Base-by-base conservation (phyloP, 2,797 vertebrate species). In the Steatocranus sp. region DNA sequence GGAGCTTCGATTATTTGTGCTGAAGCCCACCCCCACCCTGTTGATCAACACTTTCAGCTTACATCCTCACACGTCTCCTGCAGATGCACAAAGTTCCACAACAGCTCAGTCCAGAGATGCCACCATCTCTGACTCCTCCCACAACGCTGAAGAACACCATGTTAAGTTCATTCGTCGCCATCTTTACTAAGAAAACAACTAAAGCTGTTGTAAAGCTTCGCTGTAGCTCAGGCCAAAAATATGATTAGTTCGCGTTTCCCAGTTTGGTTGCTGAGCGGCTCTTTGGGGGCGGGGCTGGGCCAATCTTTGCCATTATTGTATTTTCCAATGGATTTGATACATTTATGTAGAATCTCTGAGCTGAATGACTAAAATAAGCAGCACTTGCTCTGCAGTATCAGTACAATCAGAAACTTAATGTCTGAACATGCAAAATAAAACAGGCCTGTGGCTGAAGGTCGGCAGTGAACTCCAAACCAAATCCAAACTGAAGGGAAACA, bases 21-120 rank as follows among this genome's bases (percentile, higher is more conserved):
- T 0, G 2, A 25, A 68, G 0, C 63, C 5, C 36, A 0, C 5
- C 15, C 27, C 8, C 5, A 20, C 12, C 61, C 18, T 11, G 12
- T 38, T 15, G 58, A 8, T 36, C 58, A 63, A 23, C 5, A 6
- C 58, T 38, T 63, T 63, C 7, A 2, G 56, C 54, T 11, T n/a
- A 58, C 6, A 58, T 0, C 30, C 10, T 58, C 17, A 58, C 10
- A n/a, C 2, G 56, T n/a, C 10, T 58, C 30, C 30, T 58, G 34
- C 61, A 56, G 14, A 6, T 0, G 14, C 53, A 66, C 34, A 66
- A 38, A 4, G 61, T 15, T 38, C 5, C 18, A 34, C 58, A 63
- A 63, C 32, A 63, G n/a, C 32, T 20, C 58, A 63, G n/a, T 36
- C 58, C 12, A 38, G 32, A 66, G 18, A 66, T 14, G 61, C 32